Evolutionary conservation across 2,888 invertebrate species (phyloP), one percentile per base, ranked within the genome.

Genomic region (Harpalus rufipes): DNA sequence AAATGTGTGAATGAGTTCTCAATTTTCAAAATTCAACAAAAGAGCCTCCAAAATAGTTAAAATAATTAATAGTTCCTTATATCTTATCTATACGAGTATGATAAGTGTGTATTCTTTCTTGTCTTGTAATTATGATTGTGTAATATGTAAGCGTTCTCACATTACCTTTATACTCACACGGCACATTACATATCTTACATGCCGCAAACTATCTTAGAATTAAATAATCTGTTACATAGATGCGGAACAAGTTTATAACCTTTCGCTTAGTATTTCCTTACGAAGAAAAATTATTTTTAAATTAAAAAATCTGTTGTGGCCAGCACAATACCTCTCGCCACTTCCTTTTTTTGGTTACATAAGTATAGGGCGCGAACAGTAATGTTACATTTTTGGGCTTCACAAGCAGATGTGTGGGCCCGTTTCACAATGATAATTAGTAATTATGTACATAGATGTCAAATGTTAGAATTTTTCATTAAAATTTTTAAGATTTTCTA

Each of bases 111-210:
- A 21, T 61, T 61, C 65, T 65, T 65, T 41, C 44, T 41, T 44
- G 18, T 74, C 44, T 41, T 74, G 72, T 74, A 74, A 74, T 74
- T 44, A 18, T 74, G 44, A 74, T 74, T 41, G 16, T 44, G 44
- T 74, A 74, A 74, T 74, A 74, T 74, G 72, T 74, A 74, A 68
- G 16, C 44, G 51, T 74, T 74, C 72, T 74, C 72, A 74, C 44
- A 74, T 74, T 74, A 74, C 44, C 18, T 12, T 44, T 44, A 51
- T 21, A 18, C 41, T 74, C 72, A 74, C 72, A 74, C 51, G 72
- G 72, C 12, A 74, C 14, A 41, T 41, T 39, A 63, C 72, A 65
- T 72, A 14, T 41, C 32, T 4, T 44, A 39, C 10, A 44, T 18
- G 12, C 72, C 16, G 72, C 72, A 18, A 74, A 74, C 44, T 74